Percentiles rank a stretch among this genome's conserved stretches.
Evolutionary conservation across 1,140 invertebrate species (phyloP).

Genomic region (Contarinia nasturtii): DNA sequence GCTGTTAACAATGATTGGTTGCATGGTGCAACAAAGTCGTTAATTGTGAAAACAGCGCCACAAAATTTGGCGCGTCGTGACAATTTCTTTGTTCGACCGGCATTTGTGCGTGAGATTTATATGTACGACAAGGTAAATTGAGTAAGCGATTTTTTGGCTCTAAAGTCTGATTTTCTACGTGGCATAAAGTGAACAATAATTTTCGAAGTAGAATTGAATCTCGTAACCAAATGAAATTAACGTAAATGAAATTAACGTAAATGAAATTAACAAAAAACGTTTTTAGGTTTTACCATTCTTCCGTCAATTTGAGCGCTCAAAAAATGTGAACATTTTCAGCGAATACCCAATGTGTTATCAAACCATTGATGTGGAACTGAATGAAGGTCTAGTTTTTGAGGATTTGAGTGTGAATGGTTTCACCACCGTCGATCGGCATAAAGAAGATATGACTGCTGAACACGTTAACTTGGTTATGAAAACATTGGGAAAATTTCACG

Average conservation of each 20-base stretch:
- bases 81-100: not conserved
- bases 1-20: too few relatives aligned
- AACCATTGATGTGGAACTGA: conserved; percentile 9
- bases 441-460: conserved; percentile 17
- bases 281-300: conserved; percentile 7
- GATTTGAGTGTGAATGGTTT: conserved; percentile 22
- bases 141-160: too few relatives aligned
- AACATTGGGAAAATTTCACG: conserved; percentile 23
- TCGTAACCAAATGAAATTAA: too few relatives aligned
- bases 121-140: not conserved
- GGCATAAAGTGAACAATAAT: too few relatives aligned
- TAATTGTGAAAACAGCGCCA: not conserved
- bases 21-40: too few relatives aligned
- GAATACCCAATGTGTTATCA: conserved; percentile 10
- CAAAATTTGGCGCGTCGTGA: not conserved
- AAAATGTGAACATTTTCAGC: conserved; percentile 9
- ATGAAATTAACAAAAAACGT: not conserved
- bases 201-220: too few relatives aligned
- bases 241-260: too few relatives aligned
- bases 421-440: conserved; percentile 11
- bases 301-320: conserved; percentile 8
- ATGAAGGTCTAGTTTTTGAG: conserved; percentile 21
- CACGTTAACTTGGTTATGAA: conserved; percentile 17
- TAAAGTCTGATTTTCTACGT: too few relatives aligned
- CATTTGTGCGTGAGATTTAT: not conserved